Evolutionary conservation across 2,797 vertebrate genomes (phyloP).

Genomic region (Loriculus beryllinus): DNA sequence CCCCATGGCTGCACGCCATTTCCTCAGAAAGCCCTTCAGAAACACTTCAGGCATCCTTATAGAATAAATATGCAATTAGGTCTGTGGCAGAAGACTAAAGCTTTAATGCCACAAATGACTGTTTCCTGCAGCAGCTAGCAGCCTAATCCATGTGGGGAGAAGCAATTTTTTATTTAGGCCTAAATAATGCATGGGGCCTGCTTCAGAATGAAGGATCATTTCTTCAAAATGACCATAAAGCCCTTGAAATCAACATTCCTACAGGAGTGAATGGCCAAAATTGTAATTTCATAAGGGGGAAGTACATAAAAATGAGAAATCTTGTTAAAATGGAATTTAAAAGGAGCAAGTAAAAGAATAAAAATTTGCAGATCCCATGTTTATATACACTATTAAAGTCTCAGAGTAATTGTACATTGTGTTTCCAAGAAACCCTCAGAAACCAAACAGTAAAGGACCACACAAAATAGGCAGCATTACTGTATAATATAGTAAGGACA

Average conservation of each 20-base stretch:
- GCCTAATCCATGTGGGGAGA: background rate
- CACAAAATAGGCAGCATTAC: constrained; percentile 13
- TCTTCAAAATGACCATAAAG: background rate
- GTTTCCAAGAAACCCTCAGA: background rate
- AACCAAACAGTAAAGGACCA: constrained; percentile 32
- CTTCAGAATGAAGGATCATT: background rate
- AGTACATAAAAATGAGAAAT: constrained; percentile 24
- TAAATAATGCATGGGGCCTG: background rate
- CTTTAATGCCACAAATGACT: background rate
- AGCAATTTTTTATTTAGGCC: background rate
- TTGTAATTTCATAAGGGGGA: background rate
- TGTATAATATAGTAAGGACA: background rate
- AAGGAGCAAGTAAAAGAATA: constrained; percentile 3
- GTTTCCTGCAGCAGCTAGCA: background rate
- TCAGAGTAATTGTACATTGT: background rate
- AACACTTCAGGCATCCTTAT: background rate
- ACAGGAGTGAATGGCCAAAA: background rate
- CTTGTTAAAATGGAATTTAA: constrained; percentile 40
- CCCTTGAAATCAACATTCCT: background rate
- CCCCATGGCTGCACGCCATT: background rate
- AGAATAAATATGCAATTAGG: background rate
- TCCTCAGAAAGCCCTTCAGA: background rate
- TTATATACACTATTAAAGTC: background rate
- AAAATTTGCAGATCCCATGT: background rate
- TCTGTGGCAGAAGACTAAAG: background rate